phyloP scores from a whole-genome alignment of 2,888 invertebrate genomes.

The Aporophyla nigra region DNA sequence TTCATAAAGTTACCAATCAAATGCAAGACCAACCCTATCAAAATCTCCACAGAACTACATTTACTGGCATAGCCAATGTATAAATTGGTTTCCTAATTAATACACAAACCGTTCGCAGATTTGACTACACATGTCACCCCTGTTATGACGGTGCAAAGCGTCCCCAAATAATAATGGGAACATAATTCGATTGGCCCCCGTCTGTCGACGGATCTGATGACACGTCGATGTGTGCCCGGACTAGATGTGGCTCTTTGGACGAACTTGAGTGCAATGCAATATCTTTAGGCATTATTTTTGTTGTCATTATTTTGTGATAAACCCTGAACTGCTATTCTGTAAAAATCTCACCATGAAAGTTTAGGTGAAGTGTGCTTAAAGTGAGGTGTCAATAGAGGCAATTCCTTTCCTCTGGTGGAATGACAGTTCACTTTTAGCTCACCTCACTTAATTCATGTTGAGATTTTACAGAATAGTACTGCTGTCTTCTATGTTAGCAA shows the following conservation, averaged over 20 bases:
- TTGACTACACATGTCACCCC: conserved; percentile 81
- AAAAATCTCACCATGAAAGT: too few relatives aligned
- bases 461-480: too few relatives aligned
- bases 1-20: background rate
- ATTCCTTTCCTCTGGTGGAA: too few relatives aligned
- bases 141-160: conserved; percentile 80
- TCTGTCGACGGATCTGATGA: conserved; percentile 78
- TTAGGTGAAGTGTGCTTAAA: too few relatives aligned
- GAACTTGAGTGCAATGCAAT: background rate
- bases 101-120: conserved; percentile 77
- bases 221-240: conserved; percentile 50
- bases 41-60: conserved; percentile 25
- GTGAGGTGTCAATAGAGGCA: too few relatives aligned
- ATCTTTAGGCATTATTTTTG: background rate
- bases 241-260: conserved; percentile 50
- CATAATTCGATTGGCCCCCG: conserved; percentile 89
- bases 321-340: too few relatives aligned
- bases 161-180: conserved; percentile 88
- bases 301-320: background rate
- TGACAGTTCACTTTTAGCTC: too few relatives aligned
- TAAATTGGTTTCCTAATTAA: conserved; percentile 75
- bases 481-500: background rate
- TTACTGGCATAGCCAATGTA: conserved; percentile 40
- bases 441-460: too few relatives aligned
- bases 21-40: background rate